These are phyloP conservation scores for Pseudois nayaur DNA, from an alignment of 2,113 vertebrate genomes.

Conservation along the genomic window DNA sequence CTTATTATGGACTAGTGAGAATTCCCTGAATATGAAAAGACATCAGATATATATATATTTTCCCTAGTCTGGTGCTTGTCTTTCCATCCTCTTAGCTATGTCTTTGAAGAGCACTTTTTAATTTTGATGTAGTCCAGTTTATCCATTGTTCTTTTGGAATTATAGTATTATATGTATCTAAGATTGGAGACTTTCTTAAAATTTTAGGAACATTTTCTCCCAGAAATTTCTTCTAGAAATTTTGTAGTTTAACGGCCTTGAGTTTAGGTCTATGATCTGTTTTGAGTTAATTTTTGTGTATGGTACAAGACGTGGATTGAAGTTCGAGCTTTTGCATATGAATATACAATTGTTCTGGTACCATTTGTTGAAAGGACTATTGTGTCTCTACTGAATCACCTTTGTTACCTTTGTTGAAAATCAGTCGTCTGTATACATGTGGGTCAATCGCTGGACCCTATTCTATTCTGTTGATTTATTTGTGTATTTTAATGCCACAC, in stretches of 20 bases:
- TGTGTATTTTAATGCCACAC: background rate
- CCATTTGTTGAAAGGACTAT: background rate
- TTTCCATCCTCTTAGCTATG: background rate
- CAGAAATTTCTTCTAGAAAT: background rate
- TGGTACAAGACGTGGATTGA: background rate
- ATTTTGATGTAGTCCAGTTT: background rate
- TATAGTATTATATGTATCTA: background rate
- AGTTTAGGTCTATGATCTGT: background rate
- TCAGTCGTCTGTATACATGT: background rate
- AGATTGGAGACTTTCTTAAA: background rate
- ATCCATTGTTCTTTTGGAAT: background rate
- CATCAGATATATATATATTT: background rate
- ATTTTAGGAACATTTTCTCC: background rate
- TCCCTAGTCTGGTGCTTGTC: background rate
- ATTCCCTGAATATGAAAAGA: background rate
- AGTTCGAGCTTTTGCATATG: background rate
- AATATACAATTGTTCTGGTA: background rate
- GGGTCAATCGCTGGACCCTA: background rate
- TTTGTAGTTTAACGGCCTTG: background rate
- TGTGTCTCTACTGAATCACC: background rate
- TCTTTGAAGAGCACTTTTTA: background rate
- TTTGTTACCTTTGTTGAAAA: background rate
- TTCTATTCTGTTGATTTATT: background rate
- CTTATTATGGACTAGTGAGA: background rate
- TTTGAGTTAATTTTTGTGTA: background rate